phyloP scores from a whole-genome alignment of 1,140 invertebrate species.

The Lasioglossum baleicum region DNA sequence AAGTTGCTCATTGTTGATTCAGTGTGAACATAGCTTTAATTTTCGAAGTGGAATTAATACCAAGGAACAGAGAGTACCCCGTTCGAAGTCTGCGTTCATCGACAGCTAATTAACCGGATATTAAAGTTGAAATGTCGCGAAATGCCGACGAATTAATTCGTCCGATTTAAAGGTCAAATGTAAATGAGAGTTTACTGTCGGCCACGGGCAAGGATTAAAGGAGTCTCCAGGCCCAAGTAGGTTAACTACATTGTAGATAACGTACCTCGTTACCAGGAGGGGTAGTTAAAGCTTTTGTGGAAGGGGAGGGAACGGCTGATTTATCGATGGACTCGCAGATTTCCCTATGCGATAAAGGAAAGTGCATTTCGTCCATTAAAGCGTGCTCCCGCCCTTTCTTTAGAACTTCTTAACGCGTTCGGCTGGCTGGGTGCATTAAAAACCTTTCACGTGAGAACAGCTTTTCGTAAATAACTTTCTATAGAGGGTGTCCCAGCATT shows the following conservation, averaged over 20 bases:
- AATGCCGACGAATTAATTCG: conserved; percentile 4
- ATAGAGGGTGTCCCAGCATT: no score
- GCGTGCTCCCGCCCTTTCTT: conserved; percentile 12
- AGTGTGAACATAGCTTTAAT: no score
- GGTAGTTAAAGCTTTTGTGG: conserved; percentile 26
- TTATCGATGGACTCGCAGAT: conserved; percentile 36
- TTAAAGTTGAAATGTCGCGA: background rate
- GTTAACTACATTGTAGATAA: conserved; percentile 44
- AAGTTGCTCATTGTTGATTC: no score
- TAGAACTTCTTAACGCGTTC: background rate
- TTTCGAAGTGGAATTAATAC: no score
- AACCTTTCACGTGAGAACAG: background rate
- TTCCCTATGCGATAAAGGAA: conserved; percentile 29
- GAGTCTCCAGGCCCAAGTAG: conserved; percentile 35
- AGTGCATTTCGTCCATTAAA: conserved; percentile 25
- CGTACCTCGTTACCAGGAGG: conserved; percentile 21
- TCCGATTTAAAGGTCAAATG: conserved; percentile 21
- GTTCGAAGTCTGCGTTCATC: no score
- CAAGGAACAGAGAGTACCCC: no score
- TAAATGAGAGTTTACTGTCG: conserved; percentile 32
- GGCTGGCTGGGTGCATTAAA: background rate
- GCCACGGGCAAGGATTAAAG: conserved; percentile 17
- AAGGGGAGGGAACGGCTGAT: background rate
- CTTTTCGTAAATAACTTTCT: background rate
- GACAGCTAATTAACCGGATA: background rate